These are phyloP conservation scores for Ophthalmolycus amberensis DNA, from an alignment of 2,113 vertebrate species.

Conservation along the genomic window DNA sequence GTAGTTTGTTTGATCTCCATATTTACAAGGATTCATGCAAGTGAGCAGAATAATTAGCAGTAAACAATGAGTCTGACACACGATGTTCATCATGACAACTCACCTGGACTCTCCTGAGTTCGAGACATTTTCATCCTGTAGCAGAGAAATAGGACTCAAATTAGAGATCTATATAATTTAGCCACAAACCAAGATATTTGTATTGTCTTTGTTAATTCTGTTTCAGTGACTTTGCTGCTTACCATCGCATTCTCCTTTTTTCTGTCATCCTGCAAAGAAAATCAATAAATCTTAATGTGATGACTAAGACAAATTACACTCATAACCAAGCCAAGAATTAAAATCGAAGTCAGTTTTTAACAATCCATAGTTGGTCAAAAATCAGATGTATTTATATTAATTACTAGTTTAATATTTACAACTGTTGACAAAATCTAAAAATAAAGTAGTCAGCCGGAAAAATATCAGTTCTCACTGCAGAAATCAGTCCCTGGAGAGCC, in stretches of 20 bases:
- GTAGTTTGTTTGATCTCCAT: not conserved
- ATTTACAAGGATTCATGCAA: not conserved
- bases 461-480: not conserved
- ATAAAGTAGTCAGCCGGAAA: not conserved
- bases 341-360: not conserved
- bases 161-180: not conserved
- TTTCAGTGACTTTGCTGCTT: constrained; percentile 55
- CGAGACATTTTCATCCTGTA: constrained; percentile 72
- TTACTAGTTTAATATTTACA: not conserved
- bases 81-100: constrained; percentile 25
- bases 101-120: constrained; percentile 84
- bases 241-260: constrained; percentile 85
- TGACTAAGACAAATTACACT: not conserved
- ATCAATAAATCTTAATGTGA: not conserved
- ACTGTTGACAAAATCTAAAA: not conserved
- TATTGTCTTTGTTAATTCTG: not conserved
- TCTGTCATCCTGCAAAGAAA: constrained; percentile 86
- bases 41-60: not conserved
- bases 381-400: not conserved
- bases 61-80: not conserved
- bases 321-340: not conserved
- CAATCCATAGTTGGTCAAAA: not conserved
- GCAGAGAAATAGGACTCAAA: constrained; percentile 2
- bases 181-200: not conserved
- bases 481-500: not conserved